These are phyloP conservation scores for Candidula unifasciata DNA, from an alignment of 2,888 invertebrate genomes.

Conservation along the genomic window DNA sequence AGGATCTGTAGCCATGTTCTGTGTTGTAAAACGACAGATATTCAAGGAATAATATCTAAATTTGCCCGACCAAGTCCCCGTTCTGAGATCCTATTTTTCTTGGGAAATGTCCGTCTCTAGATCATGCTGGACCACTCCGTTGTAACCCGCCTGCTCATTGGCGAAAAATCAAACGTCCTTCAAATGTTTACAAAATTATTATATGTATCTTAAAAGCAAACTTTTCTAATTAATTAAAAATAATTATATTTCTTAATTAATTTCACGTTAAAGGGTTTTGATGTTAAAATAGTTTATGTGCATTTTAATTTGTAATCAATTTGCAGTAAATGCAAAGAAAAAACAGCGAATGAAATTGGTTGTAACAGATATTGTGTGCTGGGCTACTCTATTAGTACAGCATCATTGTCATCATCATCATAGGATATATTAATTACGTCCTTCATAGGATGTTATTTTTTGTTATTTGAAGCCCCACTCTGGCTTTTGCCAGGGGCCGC, in stretches of 20 bases:
- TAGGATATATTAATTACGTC: too few species aligned
- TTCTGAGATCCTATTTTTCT: neutral
- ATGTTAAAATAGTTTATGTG: neutral
- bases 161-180: constrained; percentile 1
- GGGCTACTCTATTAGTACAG: too few species aligned
- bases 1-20: constrained; percentile 67
- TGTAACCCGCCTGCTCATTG: constrained; percentile 5
- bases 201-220: too few species aligned
- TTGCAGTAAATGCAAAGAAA: neutral
- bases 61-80: neutral
- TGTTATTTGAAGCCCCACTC: too few species aligned
- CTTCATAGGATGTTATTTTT: too few species aligned
- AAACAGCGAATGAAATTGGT: constrained; percentile 7
- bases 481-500: too few species aligned
- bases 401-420: too few species aligned
- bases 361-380: constrained; percentile 36
- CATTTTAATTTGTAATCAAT: neutral
- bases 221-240: too few species aligned
- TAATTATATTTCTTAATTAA: neutral
- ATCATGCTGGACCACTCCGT: constrained; percentile 29
- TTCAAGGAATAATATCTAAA: neutral
- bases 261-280: too few species aligned
- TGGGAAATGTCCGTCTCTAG: constrained; percentile 39
- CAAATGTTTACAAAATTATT: neutral
- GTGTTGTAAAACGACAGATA: neutral